Percentiles rank a stretch among this genome's conserved stretches.
phyloP scores from a whole-genome alignment of 2,113 vertebrate species.

The Rhizomys pruinosus region DNA sequence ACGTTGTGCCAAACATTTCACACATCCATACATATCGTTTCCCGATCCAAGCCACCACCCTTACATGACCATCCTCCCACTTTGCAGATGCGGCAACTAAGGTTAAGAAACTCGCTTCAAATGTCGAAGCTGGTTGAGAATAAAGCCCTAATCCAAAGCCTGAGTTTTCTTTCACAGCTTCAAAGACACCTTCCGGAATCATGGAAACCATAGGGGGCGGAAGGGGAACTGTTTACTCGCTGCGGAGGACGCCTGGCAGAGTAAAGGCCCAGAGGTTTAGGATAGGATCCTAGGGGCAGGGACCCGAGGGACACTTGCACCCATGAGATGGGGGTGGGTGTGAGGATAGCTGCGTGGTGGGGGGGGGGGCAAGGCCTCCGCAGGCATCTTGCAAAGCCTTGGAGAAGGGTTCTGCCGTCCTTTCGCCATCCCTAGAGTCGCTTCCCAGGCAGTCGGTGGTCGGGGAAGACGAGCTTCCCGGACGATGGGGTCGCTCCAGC shows the following conservation, averaged over 20 bases:
- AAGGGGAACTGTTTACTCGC: not conserved
- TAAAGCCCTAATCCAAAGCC: slow-evolving; percentile 50
- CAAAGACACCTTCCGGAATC: slow-evolving; percentile 63
- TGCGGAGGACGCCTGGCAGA: not conserved
- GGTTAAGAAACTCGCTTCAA: slow-evolving; percentile 54
- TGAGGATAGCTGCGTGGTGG: not conserved
- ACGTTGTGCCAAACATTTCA: slow-evolving; percentile 27
- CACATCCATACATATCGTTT: not conserved
- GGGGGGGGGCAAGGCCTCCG: not conserved
- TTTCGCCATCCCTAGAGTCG: not conserved
- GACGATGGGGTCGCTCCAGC: not conserved
- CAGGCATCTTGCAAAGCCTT: not conserved
- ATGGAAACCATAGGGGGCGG: not conserved
- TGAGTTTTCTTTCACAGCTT: slow-evolving; percentile 65
- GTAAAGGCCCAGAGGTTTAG: slow-evolving; percentile 35
- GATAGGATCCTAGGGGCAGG: not conserved
- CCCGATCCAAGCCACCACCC: not conserved
- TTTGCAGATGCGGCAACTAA: slow-evolving; percentile 62
- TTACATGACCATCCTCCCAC: slow-evolving; percentile 33
- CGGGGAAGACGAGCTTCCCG: not conserved
- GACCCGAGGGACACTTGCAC: not conserved
- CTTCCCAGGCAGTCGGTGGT: not conserved
- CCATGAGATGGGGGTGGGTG: not conserved
- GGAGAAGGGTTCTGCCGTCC: not conserved
- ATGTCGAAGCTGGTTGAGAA: slow-evolving; percentile 51